phyloP scores from a whole-genome alignment of 2,797 vertebrate genomes.

The Premnoplex brunnescens region DNA sequence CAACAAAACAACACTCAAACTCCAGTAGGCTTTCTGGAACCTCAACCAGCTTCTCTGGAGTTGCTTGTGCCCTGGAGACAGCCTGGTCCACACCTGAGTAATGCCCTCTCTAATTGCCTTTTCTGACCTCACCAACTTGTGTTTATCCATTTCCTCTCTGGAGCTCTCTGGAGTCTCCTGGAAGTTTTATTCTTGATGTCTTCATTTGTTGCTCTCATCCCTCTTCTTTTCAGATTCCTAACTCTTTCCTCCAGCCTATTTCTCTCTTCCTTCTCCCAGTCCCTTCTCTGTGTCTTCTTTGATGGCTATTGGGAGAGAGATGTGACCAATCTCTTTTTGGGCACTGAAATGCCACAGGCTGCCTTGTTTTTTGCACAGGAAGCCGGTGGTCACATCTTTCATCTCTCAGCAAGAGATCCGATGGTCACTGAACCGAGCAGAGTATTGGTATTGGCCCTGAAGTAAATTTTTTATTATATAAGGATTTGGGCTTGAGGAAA shows the following conservation, averaged over 20 bases:
- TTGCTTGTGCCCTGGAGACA: not conserved
- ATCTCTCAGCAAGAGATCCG: not conserved
- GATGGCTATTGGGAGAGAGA: not conserved
- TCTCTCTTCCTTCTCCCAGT: not conserved
- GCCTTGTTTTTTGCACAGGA: not conserved
- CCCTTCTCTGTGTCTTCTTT: not conserved
- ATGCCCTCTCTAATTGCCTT: not conserved
- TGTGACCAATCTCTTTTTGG: not conserved
- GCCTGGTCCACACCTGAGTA: not conserved
- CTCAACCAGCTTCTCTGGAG: not conserved
- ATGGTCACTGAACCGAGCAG: not conserved
- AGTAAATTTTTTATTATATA: not conserved
- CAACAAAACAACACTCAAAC: not conserved
- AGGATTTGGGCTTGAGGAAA: not conserved
- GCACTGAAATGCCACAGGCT: not conserved
- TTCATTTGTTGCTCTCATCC: not conserved
- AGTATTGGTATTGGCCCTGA: not conserved
- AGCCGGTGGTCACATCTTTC: accelerated
- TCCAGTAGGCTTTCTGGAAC: not conserved
- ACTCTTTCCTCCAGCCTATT: not conserved
- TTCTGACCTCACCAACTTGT: not conserved
- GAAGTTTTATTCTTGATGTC: not conserved
- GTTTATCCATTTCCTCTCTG: not conserved
- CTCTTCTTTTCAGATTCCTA: not conserved
- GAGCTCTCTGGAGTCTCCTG: not conserved